These are phyloP conservation scores for Zophobas atratus DNA, from an alignment of 1,140 invertebrate species.

Conservation along the genomic window DNA sequence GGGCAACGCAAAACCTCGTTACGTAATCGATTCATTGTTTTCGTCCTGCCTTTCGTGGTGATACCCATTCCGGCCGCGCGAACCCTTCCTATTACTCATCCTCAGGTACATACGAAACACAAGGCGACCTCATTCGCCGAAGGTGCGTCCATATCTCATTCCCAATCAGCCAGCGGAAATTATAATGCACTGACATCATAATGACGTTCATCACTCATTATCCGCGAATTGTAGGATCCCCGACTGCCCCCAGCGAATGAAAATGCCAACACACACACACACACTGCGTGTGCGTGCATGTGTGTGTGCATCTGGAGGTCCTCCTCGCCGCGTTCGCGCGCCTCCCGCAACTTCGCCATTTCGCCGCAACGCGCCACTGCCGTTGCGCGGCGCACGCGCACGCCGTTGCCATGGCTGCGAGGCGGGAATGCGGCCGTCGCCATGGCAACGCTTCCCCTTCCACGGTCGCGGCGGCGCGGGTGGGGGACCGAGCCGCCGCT, in stretches of 20 bases:
- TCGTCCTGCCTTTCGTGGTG: too few relatives aligned
- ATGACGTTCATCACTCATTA: not conserved
- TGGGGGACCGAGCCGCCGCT: constrained; percentile 30
- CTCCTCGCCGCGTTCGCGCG: constrained; percentile 49
- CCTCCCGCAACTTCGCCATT: constrained; percentile 63
- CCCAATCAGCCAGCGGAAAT: constrained; percentile 16
- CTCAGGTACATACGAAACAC: constrained; percentile 8
- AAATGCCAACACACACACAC: too few relatives aligned
- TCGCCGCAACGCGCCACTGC: constrained; percentile 61
- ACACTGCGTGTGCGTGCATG: not conserved
- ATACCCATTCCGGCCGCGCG: too few relatives aligned
- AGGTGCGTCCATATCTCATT: constrained; percentile 7
- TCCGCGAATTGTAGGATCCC: not conserved
- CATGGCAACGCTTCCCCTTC: constrained; percentile 67
- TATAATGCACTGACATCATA: constrained; percentile 25
- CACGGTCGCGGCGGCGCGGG: constrained; percentile 46
- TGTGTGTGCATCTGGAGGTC: constrained; percentile 14
- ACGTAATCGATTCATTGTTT: too few relatives aligned
- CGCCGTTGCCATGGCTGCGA: constrained; percentile 67
- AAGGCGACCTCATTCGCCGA: not conserved
- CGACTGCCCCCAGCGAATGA: too few relatives aligned
- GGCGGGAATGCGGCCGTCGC: constrained; percentile 70
- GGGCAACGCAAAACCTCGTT: too few relatives aligned
- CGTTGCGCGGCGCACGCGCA: constrained; percentile 64
- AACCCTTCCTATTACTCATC: too few relatives aligned